phyloP scores from a whole-genome alignment of 2,113 vertebrate genomes.

The Geococcyx californianus region DNA sequence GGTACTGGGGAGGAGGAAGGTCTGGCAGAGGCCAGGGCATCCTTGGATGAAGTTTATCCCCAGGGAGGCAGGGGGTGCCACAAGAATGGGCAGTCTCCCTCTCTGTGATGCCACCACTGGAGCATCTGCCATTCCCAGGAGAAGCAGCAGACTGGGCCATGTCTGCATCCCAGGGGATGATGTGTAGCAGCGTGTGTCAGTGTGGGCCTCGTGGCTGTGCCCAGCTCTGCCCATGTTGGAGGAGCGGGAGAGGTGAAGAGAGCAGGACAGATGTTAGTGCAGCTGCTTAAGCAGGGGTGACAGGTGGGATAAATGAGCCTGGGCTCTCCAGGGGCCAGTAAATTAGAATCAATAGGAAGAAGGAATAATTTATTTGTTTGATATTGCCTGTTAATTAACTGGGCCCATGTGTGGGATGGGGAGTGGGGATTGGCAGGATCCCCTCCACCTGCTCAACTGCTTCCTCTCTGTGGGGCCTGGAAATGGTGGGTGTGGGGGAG shows the following conservation, averaged over 20 bases:
- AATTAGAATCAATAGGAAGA: conserved; percentile 65
- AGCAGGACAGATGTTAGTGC: conserved; percentile 34
- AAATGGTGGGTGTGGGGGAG: background rate
- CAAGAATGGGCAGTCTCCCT: background rate
- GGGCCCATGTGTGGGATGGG: conserved; percentile 30
- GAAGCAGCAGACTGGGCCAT: background rate
- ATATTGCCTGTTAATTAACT: conserved; percentile 55
- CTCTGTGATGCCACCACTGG: background rate
- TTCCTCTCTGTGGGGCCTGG: background rate
- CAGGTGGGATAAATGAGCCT: conserved; percentile 48
- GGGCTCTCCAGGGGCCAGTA: conserved; percentile 40
- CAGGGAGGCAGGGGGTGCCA: background rate
- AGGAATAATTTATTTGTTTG: conserved; percentile 68
- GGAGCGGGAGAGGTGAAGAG: background rate
- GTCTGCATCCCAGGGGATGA: background rate
- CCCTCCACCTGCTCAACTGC: background rate
- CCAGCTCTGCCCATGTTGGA: background rate
- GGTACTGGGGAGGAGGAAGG: background rate
- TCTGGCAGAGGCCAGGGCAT: background rate
- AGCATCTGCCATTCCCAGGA: rapidly evolving
- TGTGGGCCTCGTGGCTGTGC: rapidly evolving
- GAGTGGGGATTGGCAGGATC: background rate
- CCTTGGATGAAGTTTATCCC: background rate
- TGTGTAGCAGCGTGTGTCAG: background rate
- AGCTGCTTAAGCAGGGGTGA: conserved; percentile 36